Percentiles rank a stretch among this genome's conserved stretches.
These are phyloP conservation scores for Caretta caretta DNA, from an alignment of 2,113 vertebrate species.

Conservation along the genomic window DNA sequence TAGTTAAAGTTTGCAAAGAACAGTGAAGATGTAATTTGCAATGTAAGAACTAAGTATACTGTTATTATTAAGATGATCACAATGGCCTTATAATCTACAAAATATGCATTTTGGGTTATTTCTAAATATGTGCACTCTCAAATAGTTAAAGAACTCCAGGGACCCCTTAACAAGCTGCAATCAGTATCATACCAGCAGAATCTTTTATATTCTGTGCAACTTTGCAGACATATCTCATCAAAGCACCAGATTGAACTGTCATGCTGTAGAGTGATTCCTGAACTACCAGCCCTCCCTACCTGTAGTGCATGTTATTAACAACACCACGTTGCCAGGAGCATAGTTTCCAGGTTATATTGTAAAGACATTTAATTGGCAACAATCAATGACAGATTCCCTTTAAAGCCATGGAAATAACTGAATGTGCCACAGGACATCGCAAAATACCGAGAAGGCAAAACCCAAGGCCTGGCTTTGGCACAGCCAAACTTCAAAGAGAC, in stretches of 20 bases:
- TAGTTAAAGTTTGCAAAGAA: background rate
- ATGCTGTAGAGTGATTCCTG: conserved; percentile 61
- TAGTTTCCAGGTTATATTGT: conserved; percentile 64
- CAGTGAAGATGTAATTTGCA: background rate
- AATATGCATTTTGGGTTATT: background rate
- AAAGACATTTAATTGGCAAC: conserved; percentile 61
- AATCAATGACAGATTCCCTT: conserved; percentile 50
- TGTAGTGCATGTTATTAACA: conserved; percentile 71
- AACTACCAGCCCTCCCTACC: conserved; percentile 54
- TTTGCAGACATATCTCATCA: conserved; percentile 67
- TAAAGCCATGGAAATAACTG: conserved; percentile 41
- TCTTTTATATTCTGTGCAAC: conserved; percentile 59
- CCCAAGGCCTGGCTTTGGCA: conserved; percentile 24
- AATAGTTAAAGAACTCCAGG: background rate
- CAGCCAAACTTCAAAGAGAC: background rate
- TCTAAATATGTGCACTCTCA: background rate
- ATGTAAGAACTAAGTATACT: background rate
- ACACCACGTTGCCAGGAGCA: conserved; percentile 52
- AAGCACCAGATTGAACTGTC: conserved; percentile 72
- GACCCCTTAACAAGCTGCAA: background rate
- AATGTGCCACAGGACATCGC: background rate
- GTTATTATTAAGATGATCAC: background rate
- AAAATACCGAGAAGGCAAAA: background rate
- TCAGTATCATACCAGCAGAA: background rate
- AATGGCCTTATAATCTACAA: background rate